Evolutionary conservation across 1,140 invertebrate species (phyloP), one percentile per base, ranked within the genome.

Genomic region (Trachelipus rathkii): DNA sequence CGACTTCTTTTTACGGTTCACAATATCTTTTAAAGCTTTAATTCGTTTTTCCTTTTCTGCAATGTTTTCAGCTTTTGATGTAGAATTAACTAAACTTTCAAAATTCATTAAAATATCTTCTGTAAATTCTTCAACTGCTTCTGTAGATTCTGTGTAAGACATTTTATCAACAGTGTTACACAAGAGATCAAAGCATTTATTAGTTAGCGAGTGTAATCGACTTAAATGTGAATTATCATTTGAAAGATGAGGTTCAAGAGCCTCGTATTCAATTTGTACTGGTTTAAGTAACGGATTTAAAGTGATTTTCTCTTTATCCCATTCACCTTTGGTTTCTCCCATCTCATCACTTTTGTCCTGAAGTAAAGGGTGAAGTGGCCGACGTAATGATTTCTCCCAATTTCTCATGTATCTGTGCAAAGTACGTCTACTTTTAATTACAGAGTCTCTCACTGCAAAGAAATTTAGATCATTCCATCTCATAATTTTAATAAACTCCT

Each of bases 391-490:
- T 84, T 82, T 87, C 86, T 90, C 88, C 86, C 90, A 97, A 82
- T 95, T 91, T 82, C 92, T 92, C 4, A 95, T 90, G 81, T 92
- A 91, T 84, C 95, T 96, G 81, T 93, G 91, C 0, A 98, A 84
- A 24, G 91, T 94, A 79, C 91, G 90, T 83, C 97, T 95, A 0
- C 93, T 92, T 84, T 94, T 96, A 33, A 93, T 90, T 4, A 96
- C 90, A 6, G 92, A 91, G 80, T 93, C 90, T 80, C 94, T 95
- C 10, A 99, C 89, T n/a, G 94, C 90, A 90, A 93, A 97, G 84
- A 96, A 96, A 83, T 92, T 97, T 0, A 96, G 90, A 83, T 99
- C 96, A 83, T 94, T 96, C 92, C 96, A 99, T 45, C 93, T 88
- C n/a, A 92, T 92, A 67, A 99, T 97, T 84, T 98, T 97, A 0